A percentile compares a stretch with the other conserved stretches of the same genome.
Evolutionary conservation across 2,113 vertebrate species (phyloP).

Genomic region (Pelecanus crispus): DNA sequence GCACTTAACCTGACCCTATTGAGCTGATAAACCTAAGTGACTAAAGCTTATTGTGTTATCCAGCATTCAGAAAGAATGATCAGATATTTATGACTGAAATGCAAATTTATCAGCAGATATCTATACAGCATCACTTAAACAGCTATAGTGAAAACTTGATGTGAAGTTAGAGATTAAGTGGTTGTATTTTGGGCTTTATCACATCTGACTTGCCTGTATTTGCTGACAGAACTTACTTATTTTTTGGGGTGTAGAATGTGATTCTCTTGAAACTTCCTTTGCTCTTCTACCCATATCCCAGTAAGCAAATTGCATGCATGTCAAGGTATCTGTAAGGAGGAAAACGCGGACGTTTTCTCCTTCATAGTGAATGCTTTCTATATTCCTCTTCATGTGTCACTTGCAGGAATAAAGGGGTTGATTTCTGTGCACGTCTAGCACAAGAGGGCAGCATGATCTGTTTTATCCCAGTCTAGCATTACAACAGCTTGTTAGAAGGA

Average conservation of each 20-base stretch:
- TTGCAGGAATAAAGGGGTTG: not conserved
- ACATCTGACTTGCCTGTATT: not conserved
- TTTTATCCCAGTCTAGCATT: slow-evolving; percentile 6
- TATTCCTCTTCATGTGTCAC: not conserved
- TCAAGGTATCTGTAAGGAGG: not conserved
- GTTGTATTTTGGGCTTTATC: not conserved
- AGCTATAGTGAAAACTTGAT: not conserved
- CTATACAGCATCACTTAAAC: not conserved
- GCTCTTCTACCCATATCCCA: not conserved
- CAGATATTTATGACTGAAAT: not conserved
- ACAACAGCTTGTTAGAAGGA: not conserved
- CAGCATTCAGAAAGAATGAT: not conserved
- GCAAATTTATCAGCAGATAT: not conserved
- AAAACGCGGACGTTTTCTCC: not conserved
- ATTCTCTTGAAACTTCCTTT: not conserved
- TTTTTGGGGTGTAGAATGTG: not conserved
- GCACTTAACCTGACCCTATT: not conserved
- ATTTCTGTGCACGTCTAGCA: slow-evolving; percentile 25
- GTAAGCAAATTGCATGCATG: not conserved
- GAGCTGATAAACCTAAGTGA: not conserved
- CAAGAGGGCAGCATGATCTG: slow-evolving; percentile 78
- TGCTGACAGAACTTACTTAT: not conserved
- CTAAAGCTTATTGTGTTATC: not conserved
- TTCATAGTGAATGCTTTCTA: not conserved
- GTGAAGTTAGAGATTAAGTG: not conserved